Evolutionary conservation across 1,140 invertebrate species (phyloP).

Genomic region (Drosophila lini): DNA sequence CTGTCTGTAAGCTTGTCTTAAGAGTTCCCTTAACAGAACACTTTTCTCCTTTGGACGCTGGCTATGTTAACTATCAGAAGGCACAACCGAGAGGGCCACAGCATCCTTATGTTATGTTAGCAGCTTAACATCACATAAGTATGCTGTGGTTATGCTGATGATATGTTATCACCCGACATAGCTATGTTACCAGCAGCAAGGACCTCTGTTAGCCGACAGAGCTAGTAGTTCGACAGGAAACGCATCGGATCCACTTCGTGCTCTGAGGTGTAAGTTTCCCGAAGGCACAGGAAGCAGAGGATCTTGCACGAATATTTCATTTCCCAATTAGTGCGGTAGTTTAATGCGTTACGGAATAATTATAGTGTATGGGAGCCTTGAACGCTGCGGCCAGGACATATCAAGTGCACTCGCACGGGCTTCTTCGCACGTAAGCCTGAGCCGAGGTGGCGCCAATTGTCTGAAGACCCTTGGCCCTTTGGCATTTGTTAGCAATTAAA

Average conservation of each 20-base stretch:
- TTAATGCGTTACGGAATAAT: constrained; percentile 35
- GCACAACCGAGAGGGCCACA: background rate
- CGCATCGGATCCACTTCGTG: constrained; percentile 15
- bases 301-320: constrained; percentile 31
- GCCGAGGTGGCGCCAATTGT: constrained; percentile 56
- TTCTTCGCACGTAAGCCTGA: constrained; percentile 23
- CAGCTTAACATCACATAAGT: no score
- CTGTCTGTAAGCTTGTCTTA: background rate
- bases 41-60: background rate
- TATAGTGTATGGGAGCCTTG: constrained; percentile 36
- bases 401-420: constrained; percentile 5
- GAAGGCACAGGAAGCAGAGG: constrained; percentile 2
- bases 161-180: background rate
- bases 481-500: constrained; percentile 77
- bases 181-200: background rate
- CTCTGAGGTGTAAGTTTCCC: background rate
- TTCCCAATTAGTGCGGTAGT: constrained; percentile 22
- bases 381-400: constrained; percentile 1
- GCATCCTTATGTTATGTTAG: background rate
- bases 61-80: background rate
- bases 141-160: background rate
- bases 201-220: constrained; percentile 5
- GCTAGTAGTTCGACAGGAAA: background rate
- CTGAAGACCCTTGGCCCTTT: constrained; percentile 30
- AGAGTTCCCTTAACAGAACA: background rate